Evolutionary conservation across 1,140 invertebrate species (phyloP).

Genomic region (Drosophila jambulina): DNA sequence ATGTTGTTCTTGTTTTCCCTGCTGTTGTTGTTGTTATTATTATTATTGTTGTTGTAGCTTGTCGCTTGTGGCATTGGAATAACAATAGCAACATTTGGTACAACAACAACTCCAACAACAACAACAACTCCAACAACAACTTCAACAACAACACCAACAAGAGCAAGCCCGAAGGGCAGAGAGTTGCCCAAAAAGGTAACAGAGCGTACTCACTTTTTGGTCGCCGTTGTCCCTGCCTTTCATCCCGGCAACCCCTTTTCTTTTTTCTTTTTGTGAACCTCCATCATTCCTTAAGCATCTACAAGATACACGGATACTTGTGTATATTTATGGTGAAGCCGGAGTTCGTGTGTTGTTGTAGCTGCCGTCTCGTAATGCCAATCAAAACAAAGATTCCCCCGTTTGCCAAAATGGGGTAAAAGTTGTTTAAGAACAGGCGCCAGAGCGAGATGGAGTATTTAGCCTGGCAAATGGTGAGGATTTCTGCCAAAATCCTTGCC

Average conservation of each 20-base stretch:
- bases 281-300: slow-evolving; percentile 19
- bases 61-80: slow-evolving; percentile 51
- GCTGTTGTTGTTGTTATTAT: slow-evolving; percentile 13
- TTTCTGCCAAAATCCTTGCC: neutral
- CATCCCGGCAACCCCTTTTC: slow-evolving; percentile 30
- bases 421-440: neutral
- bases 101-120: slow-evolving; percentile 6
- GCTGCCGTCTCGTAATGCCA: slow-evolving; percentile 57
- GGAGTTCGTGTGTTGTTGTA: slow-evolving; percentile 21
- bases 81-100: slow-evolving; percentile 43
- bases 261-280: neutral
- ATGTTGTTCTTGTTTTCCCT: slow-evolving; percentile 23
- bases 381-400: slow-evolving; percentile 59
- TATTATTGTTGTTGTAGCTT: slow-evolving; percentile 37
- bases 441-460: neutral
- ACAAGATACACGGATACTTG: slow-evolving; percentile 26
- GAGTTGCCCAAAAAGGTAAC: slow-evolving; percentile 58
- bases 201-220: slow-evolving; percentile 55
- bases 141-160: neutral
- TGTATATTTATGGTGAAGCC: slow-evolving; percentile 6
- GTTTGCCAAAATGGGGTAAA: slow-evolving; percentile 22
- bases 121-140: neutral
- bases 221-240: slow-evolving; percentile 8
- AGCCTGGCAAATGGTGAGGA: neutral
- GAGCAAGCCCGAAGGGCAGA: neutral